phyloP scores from a whole-genome alignment of 1,140 invertebrate genomes.

The Drosophila rhopaloa region DNA sequence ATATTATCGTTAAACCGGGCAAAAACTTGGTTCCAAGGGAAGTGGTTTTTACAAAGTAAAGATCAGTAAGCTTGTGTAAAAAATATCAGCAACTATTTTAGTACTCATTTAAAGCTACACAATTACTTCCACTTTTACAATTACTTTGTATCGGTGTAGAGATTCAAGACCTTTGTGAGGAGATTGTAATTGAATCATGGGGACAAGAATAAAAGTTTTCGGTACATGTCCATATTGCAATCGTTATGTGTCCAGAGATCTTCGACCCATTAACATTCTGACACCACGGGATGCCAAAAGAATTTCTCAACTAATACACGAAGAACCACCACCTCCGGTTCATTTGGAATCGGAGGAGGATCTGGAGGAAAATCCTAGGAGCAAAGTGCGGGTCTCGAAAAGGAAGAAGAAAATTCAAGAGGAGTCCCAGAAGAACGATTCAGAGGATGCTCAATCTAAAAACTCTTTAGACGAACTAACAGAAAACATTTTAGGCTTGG shows the following conservation, averaged over 20 bases:
- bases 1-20: neutral
- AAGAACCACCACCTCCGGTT: neutral
- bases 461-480: neutral
- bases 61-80: neutral
- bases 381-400: neutral
- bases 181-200: slow-evolving; percentile 8
- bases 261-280: slow-evolving; percentile 35
- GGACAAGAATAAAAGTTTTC: neutral
- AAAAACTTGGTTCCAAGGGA: too few relatives aligned
- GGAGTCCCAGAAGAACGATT: too few relatives aligned
- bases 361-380: neutral
- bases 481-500: slow-evolving; percentile 11
- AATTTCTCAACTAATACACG: slow-evolving; percentile 3
- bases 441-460: neutral
- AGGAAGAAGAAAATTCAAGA: neutral
- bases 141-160: neutral
- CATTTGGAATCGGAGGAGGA: neutral
- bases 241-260: slow-evolving; percentile 24
- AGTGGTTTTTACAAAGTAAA: too few relatives aligned
- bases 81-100: neutral
- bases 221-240: slow-evolving; percentile 29
- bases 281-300: neutral
- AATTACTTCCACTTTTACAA: neutral
- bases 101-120: neutral
- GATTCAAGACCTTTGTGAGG: neutral